Conservation (phyloP, 2,797 vertebrate genomes). For the Morelia viridis region DNA sequence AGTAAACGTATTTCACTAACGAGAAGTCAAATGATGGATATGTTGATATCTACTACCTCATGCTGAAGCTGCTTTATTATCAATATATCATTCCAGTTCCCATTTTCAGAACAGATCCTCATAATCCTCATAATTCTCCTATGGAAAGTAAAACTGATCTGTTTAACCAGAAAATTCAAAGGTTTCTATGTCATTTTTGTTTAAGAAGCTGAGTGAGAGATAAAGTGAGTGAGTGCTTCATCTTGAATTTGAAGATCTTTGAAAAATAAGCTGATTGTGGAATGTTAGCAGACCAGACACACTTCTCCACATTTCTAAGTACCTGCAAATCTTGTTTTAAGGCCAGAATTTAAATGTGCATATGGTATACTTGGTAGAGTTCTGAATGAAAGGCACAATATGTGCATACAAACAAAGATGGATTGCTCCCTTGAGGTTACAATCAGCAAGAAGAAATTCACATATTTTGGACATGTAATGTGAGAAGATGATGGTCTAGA, state of each 20-base stretch:
- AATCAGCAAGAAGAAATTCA: background rate
- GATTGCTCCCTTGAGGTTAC: background rate
- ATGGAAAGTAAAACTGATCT: constrained; percentile 31
- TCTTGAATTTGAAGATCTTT: background rate
- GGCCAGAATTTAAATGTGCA: background rate
- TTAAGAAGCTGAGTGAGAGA: constrained; percentile 14
- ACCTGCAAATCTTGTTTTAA: background rate
- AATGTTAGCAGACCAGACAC: background rate
- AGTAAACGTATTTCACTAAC: background rate
- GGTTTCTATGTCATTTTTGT: background rate
- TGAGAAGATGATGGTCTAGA: background rate
- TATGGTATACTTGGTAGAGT: background rate
- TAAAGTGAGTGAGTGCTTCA: constrained; percentile 23
- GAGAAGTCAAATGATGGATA: background rate
- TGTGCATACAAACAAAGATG: background rate
- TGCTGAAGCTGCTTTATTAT: constrained; percentile 38
- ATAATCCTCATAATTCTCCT: constrained; percentile 31
- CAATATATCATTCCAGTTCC: constrained; percentile 46
- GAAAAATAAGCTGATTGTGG: background rate
- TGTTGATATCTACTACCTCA: background rate
- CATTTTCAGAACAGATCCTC: constrained; percentile 51
- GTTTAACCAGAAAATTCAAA: constrained; percentile 31
- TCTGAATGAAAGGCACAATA: background rate
- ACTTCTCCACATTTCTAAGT: background rate
- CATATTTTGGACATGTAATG: background rate